phyloP scores from a whole-genome alignment of 2,888 invertebrate genomes.

The Glyphotaelius pellucidus region DNA sequence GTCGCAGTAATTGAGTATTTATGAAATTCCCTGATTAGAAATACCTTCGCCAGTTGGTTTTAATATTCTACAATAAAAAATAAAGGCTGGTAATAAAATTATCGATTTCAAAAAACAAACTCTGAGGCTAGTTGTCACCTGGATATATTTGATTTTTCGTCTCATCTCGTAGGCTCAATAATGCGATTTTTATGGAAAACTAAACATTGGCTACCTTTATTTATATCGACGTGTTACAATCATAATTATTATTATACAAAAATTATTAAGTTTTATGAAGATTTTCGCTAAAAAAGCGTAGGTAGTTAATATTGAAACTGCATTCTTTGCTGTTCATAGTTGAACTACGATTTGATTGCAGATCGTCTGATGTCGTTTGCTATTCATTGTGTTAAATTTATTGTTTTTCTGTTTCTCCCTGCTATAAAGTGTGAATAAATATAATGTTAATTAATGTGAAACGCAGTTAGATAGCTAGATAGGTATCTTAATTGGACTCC shows the following conservation, averaged over 20 bases:
- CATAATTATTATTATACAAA: neutral
- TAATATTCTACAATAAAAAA: neutral
- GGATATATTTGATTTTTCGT: neutral
- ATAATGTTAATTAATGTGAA: no score
- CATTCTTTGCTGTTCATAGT: neutral
- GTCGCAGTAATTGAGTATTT: neutral
- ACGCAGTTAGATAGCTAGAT: neutral
- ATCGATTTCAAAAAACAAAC: neutral
- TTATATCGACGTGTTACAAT: neutral
- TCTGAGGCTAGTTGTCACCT: neutral
- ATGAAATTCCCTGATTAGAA: neutral
- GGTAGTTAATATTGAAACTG: neutral
- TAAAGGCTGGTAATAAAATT: neutral
- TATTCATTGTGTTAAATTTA: neutral
- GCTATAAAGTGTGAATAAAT: no score
- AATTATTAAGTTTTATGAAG: neutral
- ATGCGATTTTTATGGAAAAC: constrained; percentile 2
- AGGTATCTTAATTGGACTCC: neutral
- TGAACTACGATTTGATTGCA: neutral
- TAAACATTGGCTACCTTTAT: neutral
- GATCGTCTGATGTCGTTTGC: neutral
- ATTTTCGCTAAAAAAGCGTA: neutral
- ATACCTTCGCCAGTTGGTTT: neutral
- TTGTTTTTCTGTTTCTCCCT: neutral
- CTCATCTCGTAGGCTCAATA: neutral